phyloP scores from a whole-genome alignment of 2,113 vertebrate species.

The Brachypodius melanocephalos region DNA sequence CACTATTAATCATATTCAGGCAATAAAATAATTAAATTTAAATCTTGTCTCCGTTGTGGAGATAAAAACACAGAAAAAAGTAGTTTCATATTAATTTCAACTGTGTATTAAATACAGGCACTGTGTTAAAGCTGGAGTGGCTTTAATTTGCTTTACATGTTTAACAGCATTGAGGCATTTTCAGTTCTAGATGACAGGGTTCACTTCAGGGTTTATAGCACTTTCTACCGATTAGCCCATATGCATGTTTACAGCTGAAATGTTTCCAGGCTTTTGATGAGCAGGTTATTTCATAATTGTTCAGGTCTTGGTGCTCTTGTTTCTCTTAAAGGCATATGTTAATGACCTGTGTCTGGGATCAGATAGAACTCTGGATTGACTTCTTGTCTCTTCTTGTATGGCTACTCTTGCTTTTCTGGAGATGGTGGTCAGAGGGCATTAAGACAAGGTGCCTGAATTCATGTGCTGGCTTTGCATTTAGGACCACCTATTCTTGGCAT shows the following conservation, averaged over 20 bases:
- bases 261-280: neutral
- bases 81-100: neutral
- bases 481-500: constrained; percentile 16
- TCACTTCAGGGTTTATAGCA: constrained; percentile 22
- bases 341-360: neutral
- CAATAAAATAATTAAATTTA: neutral
- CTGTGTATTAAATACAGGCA: neutral
- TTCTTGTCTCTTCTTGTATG: neutral
- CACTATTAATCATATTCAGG: neutral
- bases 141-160: constrained; percentile 34
- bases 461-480: neutral
- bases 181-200: neutral
- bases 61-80: neutral
- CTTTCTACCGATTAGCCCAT: neutral
- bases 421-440: neutral
- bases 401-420: neutral
- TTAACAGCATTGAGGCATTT: neutral
- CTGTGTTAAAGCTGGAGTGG: neutral
- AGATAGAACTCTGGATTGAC: neutral
- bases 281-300: neutral
- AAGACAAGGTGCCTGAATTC: neutral
- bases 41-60: neutral
- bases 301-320: neutral
- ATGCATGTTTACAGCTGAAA: neutral
- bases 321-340: neutral